phyloP scores from a whole-genome alignment of 2,797 vertebrate species.

The Anas acuta region DNA sequence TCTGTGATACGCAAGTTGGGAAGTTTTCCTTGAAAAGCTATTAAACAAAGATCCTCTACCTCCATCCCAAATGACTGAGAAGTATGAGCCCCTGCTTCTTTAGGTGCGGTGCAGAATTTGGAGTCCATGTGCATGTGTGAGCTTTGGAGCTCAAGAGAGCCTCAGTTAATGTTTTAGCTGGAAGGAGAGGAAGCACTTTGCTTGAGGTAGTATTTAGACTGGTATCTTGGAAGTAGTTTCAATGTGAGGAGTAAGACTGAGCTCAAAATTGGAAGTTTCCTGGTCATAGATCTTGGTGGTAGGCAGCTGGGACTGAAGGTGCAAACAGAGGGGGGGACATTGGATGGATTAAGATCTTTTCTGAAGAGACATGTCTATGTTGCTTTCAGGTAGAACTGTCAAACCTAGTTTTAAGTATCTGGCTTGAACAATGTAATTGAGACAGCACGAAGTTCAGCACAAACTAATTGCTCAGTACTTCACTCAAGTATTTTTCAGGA shows the following conservation, averaged over 20 bases:
- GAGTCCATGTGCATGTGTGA: not conserved
- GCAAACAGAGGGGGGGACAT: not conserved
- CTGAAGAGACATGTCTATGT: not conserved
- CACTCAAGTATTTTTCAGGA: not conserved
- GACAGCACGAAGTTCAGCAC: not conserved
- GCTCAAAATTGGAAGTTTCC: not conserved
- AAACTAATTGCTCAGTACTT: not conserved
- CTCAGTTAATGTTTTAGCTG: not conserved
- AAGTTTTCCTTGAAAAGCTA: not conserved
- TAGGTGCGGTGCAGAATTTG: not conserved
- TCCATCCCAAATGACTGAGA: accelerated
- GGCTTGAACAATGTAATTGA: not conserved
- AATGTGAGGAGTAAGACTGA: not conserved
- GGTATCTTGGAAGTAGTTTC: not conserved
- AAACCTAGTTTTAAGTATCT: not conserved
- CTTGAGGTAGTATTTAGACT: not conserved
- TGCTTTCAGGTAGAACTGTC: not conserved
- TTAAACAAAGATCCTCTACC: not conserved
- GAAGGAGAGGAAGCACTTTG: not conserved
- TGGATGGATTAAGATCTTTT: not conserved
- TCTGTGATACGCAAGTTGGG: not conserved
- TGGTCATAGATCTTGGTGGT: not conserved
- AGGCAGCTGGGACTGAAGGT: not conserved
- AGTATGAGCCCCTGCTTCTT: not conserved
- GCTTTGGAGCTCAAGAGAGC: not conserved